Conservation (phyloP, 2,888 invertebrate species). For the Cosmia trapezina region DNA sequence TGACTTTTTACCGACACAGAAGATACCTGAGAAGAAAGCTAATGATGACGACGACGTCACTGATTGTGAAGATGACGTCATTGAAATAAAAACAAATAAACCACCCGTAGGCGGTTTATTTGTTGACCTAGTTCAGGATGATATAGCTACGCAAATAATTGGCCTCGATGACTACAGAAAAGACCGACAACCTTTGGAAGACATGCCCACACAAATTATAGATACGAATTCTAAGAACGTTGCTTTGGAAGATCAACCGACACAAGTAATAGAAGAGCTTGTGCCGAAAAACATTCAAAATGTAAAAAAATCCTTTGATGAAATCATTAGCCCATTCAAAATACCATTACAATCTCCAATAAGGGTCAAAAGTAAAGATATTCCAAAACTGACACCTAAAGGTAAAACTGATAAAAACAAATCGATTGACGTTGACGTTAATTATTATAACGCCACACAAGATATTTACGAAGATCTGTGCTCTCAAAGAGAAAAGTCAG, state of each 20-base stretch:
- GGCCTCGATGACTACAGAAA: constrained; percentile 48
- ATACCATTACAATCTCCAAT: constrained; percentile 76
- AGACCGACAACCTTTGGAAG: constrained; percentile 65
- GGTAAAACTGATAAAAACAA: constrained; percentile 52
- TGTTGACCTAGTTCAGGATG: constrained; percentile 53
- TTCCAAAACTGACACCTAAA: constrained; percentile 56
- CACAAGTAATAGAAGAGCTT: constrained; percentile 74
- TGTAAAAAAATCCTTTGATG: constrained; percentile 56
- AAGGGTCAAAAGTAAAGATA: constrained; percentile 76
- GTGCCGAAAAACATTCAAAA: constrained; percentile 40
- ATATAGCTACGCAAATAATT: constrained; percentile 72
- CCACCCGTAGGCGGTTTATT: not conserved
- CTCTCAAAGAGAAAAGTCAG: constrained; percentile 72
- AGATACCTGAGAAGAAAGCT: constrained; percentile 52
- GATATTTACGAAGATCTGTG: constrained; percentile 82
- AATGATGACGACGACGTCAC: constrained; percentile 72
- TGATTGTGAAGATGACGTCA: constrained; percentile 75
- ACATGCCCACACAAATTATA: constrained; percentile 77
- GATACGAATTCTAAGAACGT: constrained; percentile 42
- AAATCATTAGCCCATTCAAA: constrained; percentile 80
- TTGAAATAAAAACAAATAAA: constrained; percentile 60
- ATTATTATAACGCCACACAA: constrained; percentile 83
- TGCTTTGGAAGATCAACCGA: constrained; percentile 74
- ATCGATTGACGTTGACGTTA: constrained; percentile 64
- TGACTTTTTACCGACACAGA: constrained; percentile 65